phyloP scores from a whole-genome alignment of 2,797 vertebrate genomes.

The Pseudomugil gertrudae region DNA sequence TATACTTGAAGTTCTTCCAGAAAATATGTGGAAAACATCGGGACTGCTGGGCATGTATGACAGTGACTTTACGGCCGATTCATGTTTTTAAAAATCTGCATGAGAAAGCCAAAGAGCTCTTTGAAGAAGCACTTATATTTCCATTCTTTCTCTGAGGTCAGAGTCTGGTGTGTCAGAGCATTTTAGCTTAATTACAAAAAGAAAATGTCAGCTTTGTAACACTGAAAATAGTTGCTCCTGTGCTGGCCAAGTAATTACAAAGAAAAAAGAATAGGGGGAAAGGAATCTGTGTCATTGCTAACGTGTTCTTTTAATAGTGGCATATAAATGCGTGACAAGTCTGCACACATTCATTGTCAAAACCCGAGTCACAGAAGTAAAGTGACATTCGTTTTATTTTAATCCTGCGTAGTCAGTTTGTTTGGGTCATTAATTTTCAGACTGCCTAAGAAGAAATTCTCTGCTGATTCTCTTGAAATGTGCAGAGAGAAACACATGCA shows the following conservation, averaged over 20 bases:
- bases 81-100: neutral
- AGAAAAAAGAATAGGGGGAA: neutral
- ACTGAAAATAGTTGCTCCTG: neutral
- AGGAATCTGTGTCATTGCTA: neutral
- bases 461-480: neutral
- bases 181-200: neutral
- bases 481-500: neutral
- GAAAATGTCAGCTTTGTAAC: neutral
- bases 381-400: neutral
- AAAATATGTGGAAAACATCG: neutral
- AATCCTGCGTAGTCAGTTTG: too few relatives aligned
- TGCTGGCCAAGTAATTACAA: neutral
- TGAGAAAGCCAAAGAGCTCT: neutral
- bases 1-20: neutral
- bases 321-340: neutral
- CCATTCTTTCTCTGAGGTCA: neutral
- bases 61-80: neutral
- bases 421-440: too few relatives aligned
- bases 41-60: neutral
- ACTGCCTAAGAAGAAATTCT: too few relatives aligned
- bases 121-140: neutral
- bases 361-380: neutral
- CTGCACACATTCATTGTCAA: neutral
- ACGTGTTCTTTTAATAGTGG: neutral
- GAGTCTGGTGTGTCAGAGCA: neutral